A percentile compares a stretch with the other conserved stretches of the same genome.
phyloP scores from a whole-genome alignment of 2,113 vertebrate species.

The Nettapus auritus region DNA sequence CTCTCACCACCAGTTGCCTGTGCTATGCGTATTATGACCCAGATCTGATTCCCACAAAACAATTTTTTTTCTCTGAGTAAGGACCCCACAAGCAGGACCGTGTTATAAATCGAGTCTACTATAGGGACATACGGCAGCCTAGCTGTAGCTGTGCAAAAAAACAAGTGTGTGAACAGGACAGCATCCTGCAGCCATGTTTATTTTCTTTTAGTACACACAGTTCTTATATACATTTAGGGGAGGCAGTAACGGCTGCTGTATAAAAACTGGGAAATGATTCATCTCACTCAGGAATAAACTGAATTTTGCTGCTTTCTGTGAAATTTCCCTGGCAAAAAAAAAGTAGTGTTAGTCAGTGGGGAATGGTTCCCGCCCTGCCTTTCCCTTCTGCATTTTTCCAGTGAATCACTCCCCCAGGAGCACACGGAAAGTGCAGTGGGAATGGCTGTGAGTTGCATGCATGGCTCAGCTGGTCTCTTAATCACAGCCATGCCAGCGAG shows the following conservation, averaged over 20 bases:
- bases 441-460: neutral
- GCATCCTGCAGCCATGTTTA: neutral
- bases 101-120: neutral
- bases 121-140: neutral
- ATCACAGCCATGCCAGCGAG: accelerated
- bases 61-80: neutral
- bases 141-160: neutral
- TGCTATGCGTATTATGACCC: neutral
- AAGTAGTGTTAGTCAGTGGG: neutral
- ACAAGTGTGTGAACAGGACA: neutral
- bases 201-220: neutral
- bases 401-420: neutral
- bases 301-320: neutral
- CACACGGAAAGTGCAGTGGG: accelerated
- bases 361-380: neutral
- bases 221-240: neutral
- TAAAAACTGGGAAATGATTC: neutral
- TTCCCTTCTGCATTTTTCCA: neutral
- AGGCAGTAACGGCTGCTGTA: neutral
- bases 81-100: neutral
- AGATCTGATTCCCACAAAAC: neutral
- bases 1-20: neutral
- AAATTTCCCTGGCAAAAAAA: neutral
- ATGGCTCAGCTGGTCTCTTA: accelerated
- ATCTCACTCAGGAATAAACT: neutral